Conservation (phyloP, 2,113 vertebrate genomes). For the Procavia capensis region DNA sequence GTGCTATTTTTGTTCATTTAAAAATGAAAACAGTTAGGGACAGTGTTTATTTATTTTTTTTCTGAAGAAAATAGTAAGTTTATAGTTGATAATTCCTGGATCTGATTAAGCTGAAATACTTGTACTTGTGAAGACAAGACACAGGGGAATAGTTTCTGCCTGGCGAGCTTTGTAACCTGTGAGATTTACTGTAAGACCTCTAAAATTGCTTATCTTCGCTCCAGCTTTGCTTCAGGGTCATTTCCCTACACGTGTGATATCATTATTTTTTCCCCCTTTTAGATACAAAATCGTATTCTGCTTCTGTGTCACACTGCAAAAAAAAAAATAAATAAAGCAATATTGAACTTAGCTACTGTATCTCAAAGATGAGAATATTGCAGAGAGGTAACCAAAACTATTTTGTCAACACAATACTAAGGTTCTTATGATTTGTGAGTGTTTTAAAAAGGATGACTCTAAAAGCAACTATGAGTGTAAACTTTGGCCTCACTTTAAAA, state of each 20-base stretch:
- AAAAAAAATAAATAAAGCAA: background rate
- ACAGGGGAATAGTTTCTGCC: background rate
- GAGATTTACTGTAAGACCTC: background rate
- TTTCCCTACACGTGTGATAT: slow-evolving; percentile 49
- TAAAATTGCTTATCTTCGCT: slow-evolving; percentile 33
- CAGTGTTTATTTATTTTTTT: background rate
- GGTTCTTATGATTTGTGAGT: slow-evolving; percentile 10
- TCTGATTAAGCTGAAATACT: slow-evolving; percentile 18
- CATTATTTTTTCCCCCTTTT: background rate
- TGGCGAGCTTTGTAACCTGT: slow-evolving; percentile 20
- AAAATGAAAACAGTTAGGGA: slow-evolving; percentile 64
- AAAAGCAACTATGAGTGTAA: background rate
- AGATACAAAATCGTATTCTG: background rate
- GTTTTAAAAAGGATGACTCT: slow-evolving; percentile 41
- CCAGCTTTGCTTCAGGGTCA: background rate
- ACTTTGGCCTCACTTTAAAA: slow-evolving; percentile 12
- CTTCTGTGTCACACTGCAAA: background rate
- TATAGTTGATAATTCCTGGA: background rate
- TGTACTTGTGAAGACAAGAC: slow-evolving; percentile 32
- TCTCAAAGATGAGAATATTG: slow-evolving; percentile 47
- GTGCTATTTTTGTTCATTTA: slow-evolving; percentile 66
- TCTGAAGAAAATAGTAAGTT: slow-evolving; percentile 33
- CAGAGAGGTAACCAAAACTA: slow-evolving; percentile 67
- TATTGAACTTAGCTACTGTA: slow-evolving; percentile 42
- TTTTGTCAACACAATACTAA: slow-evolving; percentile 60